Base-by-base conservation (phyloP, 2,888 invertebrate genomes). In the Sericinus montela region DNA sequence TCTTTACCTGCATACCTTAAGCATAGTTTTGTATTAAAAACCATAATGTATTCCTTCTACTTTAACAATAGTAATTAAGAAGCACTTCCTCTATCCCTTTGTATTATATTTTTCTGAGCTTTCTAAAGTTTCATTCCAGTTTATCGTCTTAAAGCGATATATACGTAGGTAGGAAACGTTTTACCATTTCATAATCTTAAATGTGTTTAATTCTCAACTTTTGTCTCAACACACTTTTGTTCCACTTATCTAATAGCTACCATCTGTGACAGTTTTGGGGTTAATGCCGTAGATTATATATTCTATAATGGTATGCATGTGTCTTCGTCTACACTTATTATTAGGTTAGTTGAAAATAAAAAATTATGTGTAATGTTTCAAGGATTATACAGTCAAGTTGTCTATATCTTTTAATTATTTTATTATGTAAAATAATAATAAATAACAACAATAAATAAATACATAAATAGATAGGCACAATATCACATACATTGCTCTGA, bases 281-380 rank as follows among this genome's bases (percentile, higher is more conserved):
- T 36, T 13, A 25, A 9, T 10, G 11, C 19, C 14, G 3, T 13
- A 44, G 25, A 34, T 36, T 25, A 28, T 29, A 15, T 30, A 5
- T 16, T 28, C 36, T 14, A 42, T 42, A 42, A 44, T 44, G 28
- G 36, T n/a, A 16, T 36, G 11, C 44, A 44, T 44, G 16, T 44
- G 44, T 25, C 7, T 3, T 3, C 19, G 15, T 23, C 15, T 29
- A 29, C 29, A n/a, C 9, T 29, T 29, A n/a, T 29, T 29, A 29
- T n/a, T 29, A 29, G n/a, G 29, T n/a, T 29, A 29, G 3, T 29
- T 29, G 29, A n/a, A 29, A 4, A 29, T 1, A 4, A 29, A 29
- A n/a, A 29, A 29, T 29, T n/a, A n/a, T n/a, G 10, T 29, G 9
- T n/a, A 29, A 29, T 29, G 29, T 0, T 1, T n/a, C n/a, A 9